Evolutionary conservation across 1,140 invertebrate species (phyloP).

Genomic region (Zaprionus taronus): DNA sequence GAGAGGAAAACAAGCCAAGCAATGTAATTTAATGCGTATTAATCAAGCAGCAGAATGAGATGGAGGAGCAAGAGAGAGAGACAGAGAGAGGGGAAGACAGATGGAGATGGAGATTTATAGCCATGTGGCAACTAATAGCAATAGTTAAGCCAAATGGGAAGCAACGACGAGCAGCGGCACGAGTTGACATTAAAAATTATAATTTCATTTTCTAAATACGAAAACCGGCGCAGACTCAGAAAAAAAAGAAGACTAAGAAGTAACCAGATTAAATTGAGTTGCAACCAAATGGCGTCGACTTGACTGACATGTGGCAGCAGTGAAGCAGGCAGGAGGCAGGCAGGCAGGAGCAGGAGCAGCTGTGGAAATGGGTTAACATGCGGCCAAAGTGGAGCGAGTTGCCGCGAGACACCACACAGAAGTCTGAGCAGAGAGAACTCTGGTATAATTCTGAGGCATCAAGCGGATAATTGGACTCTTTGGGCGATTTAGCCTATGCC

Average conservation of each 20-base stretch:
- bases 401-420: conserved; percentile 1
- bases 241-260: conserved; percentile 1
- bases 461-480: conserved; percentile 8
- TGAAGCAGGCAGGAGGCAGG: background rate
- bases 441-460: background rate
- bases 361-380: conserved; percentile 66
- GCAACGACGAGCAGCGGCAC: conserved; percentile 20
- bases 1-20: conserved; percentile 27
- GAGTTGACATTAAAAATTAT: conserved; percentile 52
- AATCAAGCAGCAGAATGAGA: conserved; percentile 13
- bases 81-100: background rate
- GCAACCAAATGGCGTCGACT: conserved; percentile 22
- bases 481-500: conserved; percentile 12
- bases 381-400: conserved; percentile 43
- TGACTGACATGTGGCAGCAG: conserved; percentile 41
- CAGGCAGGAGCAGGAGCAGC: conserved; percentile 13
- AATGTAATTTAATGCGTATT: conserved; percentile 43
- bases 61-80: background rate
- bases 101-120: conserved; percentile 27
- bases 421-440: conserved; percentile 9
- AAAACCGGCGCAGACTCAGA: conserved; percentile 28
- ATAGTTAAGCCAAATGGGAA: conserved; percentile 63
- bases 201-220: conserved; percentile 58
- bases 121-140: conserved; percentile 46
- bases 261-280: conserved; percentile 37